Conservation (phyloP, 2,113 vertebrate genomes). For the Macquaria ambigua region DNA sequence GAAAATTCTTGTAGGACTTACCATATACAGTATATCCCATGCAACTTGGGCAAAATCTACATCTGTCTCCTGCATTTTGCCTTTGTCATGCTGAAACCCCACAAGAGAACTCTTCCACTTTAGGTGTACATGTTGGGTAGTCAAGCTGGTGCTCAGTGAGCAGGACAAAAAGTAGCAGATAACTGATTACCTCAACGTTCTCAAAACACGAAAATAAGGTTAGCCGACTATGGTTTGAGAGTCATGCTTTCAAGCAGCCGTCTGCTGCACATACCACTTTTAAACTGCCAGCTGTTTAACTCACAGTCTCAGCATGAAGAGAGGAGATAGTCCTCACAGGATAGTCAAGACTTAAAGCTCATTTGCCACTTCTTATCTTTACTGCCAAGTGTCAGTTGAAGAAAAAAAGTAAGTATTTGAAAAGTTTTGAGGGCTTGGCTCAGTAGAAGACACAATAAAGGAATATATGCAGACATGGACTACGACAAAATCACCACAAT, state of each 20-base stretch:
- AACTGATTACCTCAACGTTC: slow-evolving; percentile 7
- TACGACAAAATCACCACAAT: not conserved
- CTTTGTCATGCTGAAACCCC: not conserved
- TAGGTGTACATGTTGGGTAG: not conserved
- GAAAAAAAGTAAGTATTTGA: slow-evolving; percentile 1
- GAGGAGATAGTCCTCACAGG: slow-evolving; percentile 22
- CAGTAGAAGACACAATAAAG: slow-evolving; percentile 1
- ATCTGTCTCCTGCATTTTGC: not conserved
- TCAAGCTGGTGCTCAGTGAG: not conserved
- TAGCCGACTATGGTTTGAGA: slow-evolving; percentile 2
- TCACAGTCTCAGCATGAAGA: slow-evolving; percentile 26
- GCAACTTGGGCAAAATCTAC: not conserved
- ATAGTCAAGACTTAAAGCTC: slow-evolving; percentile 26
- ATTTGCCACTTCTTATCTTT: slow-evolving; percentile 12
- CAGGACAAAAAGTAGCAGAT: not conserved
- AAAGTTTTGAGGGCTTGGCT: slow-evolving; percentile 1
- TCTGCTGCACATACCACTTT: slow-evolving; percentile 1
- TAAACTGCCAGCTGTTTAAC: slow-evolving; percentile 11
- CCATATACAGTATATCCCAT: not conserved
- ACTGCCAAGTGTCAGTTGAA: not conserved
- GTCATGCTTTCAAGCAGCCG: slow-evolving; percentile 16
- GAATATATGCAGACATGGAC: not conserved
- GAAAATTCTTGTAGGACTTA: not conserved
- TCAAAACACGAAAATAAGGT: slow-evolving; percentile 23
- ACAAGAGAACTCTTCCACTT: not conserved